Percentiles rank a stretch among this genome's conserved stretches.
phyloP scores from a whole-genome alignment of 1,140 invertebrate genomes.

The Antheraea pernyi region DNA sequence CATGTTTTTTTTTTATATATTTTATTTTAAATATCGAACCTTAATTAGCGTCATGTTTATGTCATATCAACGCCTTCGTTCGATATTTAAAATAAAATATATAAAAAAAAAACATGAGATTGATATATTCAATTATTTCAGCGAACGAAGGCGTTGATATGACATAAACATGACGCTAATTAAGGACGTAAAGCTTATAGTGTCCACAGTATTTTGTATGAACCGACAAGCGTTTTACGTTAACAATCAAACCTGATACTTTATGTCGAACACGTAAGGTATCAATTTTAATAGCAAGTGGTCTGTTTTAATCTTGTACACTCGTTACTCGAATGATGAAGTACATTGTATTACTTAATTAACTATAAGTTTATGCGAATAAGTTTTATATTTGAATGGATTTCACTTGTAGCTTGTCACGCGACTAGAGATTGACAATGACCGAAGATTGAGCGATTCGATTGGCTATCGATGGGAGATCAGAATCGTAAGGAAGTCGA shows the following conservation, averaged over 20 bases:
- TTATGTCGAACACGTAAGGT: conserved; percentile 18
- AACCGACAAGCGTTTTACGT: not conserved
- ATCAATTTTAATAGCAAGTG: conserved; percentile 15
- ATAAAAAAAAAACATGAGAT: conserved; percentile 13
- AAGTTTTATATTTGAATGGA: conserved; percentile 24
- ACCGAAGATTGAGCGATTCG: conserved; percentile 47
- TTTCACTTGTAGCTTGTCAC: conserved; percentile 30
- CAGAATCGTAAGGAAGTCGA: conserved; percentile 32
- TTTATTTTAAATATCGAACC: conserved; percentile 26
- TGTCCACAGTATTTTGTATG: conserved; percentile 17
- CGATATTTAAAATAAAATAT: conserved; percentile 24
- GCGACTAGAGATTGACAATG: conserved; percentile 44
- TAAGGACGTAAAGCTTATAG: conserved; percentile 31
- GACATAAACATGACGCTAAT: conserved; percentile 49
- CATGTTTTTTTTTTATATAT: conserved; percentile 13
- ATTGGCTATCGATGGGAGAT: conserved; percentile 44
- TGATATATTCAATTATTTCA: conserved; percentile 1
- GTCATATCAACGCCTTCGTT: conserved; percentile 44
- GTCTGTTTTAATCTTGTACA: conserved; percentile 11
- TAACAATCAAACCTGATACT: not conserved
- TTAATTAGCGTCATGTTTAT: conserved; percentile 48
- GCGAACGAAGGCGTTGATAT: conserved; percentile 38
- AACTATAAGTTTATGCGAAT: conserved; percentile 4
- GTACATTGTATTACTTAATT: conserved; percentile 4
- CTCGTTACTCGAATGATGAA: conserved; percentile 11